phyloP scores from a whole-genome alignment of 2,888 invertebrate genomes.

The Galerucella pusilla region DNA sequence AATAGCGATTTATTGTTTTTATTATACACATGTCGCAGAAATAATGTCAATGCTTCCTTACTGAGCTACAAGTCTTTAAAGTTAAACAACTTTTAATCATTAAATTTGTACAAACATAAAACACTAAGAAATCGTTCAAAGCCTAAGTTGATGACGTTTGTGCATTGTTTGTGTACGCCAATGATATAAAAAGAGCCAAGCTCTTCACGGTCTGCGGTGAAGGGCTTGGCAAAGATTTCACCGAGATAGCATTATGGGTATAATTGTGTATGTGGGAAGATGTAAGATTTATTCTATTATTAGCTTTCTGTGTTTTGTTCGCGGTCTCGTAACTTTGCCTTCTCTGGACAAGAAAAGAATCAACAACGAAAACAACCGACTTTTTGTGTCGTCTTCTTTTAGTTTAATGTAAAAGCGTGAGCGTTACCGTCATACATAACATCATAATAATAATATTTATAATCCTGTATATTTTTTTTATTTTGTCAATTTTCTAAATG shows the following conservation, averaged over 20 bases:
- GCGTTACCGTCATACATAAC: neutral
- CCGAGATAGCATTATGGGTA: slow-evolving; percentile 40
- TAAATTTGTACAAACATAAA: neutral
- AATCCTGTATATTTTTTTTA: neutral
- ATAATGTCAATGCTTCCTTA: too few relatives aligned
- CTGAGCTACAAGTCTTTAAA: too few relatives aligned
- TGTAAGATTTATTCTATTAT: slow-evolving; percentile 44
- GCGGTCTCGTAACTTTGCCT: slow-evolving; percentile 34
- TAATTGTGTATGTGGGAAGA: slow-evolving; percentile 41
- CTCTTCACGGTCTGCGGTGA: slow-evolving; percentile 35
- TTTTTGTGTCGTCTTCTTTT: slow-evolving; percentile 21
- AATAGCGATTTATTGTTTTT: neutral
- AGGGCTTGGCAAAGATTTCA: slow-evolving; percentile 44
- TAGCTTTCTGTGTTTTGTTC: slow-evolving; percentile 38
- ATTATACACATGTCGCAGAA: neutral
- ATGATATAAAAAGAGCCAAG: slow-evolving; percentile 27
- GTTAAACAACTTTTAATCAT: too few relatives aligned
- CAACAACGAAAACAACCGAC: slow-evolving; percentile 22
- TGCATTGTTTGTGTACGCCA: slow-evolving; percentile 11
- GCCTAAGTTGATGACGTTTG: neutral
- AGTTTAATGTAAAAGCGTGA: neutral
- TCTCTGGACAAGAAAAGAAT: slow-evolving; percentile 22
- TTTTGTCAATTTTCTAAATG: neutral
- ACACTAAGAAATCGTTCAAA: neutral
- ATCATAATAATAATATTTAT: neutral